Conservation (phyloP, 2,888 invertebrate species). For the Clostera curtula region DNA sequence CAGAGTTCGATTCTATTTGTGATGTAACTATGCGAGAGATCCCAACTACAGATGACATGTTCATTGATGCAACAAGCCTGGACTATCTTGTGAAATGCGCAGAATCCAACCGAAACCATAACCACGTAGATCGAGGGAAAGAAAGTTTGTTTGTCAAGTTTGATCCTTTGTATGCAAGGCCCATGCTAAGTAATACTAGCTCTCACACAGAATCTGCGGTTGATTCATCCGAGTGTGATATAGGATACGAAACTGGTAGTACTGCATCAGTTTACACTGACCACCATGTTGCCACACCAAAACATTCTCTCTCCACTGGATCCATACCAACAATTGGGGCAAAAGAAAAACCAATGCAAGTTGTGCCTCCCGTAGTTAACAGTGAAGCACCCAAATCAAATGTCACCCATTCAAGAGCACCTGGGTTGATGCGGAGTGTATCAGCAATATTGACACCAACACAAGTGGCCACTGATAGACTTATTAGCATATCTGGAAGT, state of each 20-base stretch:
- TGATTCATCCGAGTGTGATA: conserved; percentile 47
- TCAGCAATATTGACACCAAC: conserved; percentile 60
- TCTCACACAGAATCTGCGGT: conserved; percentile 30
- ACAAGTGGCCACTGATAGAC: conserved; percentile 54
- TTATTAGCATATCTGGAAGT: conserved; percentile 53
- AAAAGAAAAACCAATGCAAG: conserved; percentile 60
- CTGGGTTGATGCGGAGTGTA: conserved; percentile 53
- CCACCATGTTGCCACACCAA: conserved; percentile 33
- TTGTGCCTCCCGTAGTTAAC: conserved; percentile 57
- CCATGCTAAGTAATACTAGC: conserved; percentile 27
- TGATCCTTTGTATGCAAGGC: conserved; percentile 68
- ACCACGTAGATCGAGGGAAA: conserved; percentile 55
- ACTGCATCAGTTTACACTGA: conserved; percentile 46
- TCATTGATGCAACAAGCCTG: conserved; percentile 72
- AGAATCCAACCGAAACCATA: conserved; percentile 48
- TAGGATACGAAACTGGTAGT: conserved; percentile 64
- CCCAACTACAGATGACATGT: conserved; percentile 51
- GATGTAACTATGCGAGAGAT: conserved; percentile 63
- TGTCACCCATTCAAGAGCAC: conserved; percentile 30
- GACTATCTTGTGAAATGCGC: conserved; percentile 71
- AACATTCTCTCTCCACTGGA: conserved; percentile 42
- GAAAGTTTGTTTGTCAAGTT: conserved; percentile 81
- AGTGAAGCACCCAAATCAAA: conserved; percentile 32
- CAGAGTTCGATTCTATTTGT: conserved; percentile 56
- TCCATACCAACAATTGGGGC: conserved; percentile 27